A percentile compares a stretch with the other conserved stretches of the same genome.
Evolutionary conservation across 53 echinoderm and acorn worm genomes (phyloP).

Genomic region (Echinarachnius parma): DNA sequence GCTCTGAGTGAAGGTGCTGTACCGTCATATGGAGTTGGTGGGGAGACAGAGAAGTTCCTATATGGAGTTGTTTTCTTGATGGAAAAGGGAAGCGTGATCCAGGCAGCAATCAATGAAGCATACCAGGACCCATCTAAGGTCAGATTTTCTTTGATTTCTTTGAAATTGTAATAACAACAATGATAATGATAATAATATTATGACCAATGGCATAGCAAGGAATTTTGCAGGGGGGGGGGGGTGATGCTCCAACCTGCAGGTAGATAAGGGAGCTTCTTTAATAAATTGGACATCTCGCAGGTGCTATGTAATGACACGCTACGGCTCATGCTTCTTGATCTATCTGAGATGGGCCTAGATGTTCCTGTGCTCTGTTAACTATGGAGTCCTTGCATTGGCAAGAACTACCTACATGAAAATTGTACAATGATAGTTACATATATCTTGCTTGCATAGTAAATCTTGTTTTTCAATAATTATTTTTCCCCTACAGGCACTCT

Average conservation of each 20-base stretch:
- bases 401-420: too few relatives aligned
- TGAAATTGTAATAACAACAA: too few relatives aligned
- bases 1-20: constrained; percentile 18
- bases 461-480: too few relatives aligned
- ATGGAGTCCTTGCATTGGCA: background rate
- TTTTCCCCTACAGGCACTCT: too few relatives aligned
- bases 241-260: too few relatives aligned
- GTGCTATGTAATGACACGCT: constrained; percentile 40
- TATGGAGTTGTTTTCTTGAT: constrained; percentile 51
- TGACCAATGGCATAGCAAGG: too few relatives aligned
- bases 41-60: constrained; percentile 54
- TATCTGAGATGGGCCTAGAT: background rate
- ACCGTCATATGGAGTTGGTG: constrained; percentile 1
- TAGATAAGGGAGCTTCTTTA: too few relatives aligned
- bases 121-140: constrained; percentile 52
- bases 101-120: constrained; percentile 34
- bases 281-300: background rate
- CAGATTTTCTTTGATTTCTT: too few relatives aligned
- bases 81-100: constrained; percentile 38
- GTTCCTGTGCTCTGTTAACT: constrained; percentile 14
- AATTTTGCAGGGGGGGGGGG: too few relatives aligned
- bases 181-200: too few relatives aligned
- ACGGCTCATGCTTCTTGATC: constrained; percentile 18
- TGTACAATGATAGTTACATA: too few relatives aligned
- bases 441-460: too few relatives aligned